phyloP scores from a whole-genome alignment of 2,797 vertebrate genomes.

The Danio jaintianensis region DNA sequence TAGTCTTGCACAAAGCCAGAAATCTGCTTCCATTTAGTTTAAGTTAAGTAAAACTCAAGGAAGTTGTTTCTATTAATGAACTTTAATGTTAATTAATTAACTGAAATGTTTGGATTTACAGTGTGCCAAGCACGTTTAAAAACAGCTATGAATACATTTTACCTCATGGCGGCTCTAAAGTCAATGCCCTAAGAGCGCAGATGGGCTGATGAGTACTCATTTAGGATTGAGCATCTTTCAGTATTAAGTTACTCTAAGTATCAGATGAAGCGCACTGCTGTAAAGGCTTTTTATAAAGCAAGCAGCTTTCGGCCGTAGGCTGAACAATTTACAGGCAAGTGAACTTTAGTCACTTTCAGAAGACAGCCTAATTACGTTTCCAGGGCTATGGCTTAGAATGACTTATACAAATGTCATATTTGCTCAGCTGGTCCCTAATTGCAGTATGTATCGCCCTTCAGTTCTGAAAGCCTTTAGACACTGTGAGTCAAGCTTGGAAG shows the following conservation, averaged over 20 bases:
- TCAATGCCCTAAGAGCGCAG: slow-evolving; percentile 1
- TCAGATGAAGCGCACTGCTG: neutral
- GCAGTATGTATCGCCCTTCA: slow-evolving; percentile 35
- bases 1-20: too few species aligned
- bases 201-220: slow-evolving; percentile 11
- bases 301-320: neutral
- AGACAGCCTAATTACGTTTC: slow-evolving; percentile 54
- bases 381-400: slow-evolving; percentile 43
- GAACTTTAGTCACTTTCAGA: slow-evolving; percentile 57
- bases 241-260: neutral
- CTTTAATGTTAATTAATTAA: too few species aligned
- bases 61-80: too few species aligned
- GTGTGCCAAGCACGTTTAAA: too few species aligned
- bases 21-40: too few species aligned
- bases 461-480: slow-evolving; percentile 52
- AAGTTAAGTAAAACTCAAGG: too few species aligned
- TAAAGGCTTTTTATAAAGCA: slow-evolving; percentile 1
- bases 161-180: too few species aligned
- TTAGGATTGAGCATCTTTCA: neutral
- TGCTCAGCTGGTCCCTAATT: slow-evolving; percentile 62
- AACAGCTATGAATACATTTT: too few species aligned
- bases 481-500: slow-evolving; percentile 1
- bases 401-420: slow-evolving; percentile 66
- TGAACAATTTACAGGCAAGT: slow-evolving; percentile 58
- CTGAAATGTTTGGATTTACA: too few species aligned